Evolutionary conservation across 2,113 vertebrate genomes (phyloP), one percentile per base, ranked within the genome.

Genomic region (Platysternon megacephalum): DNA sequence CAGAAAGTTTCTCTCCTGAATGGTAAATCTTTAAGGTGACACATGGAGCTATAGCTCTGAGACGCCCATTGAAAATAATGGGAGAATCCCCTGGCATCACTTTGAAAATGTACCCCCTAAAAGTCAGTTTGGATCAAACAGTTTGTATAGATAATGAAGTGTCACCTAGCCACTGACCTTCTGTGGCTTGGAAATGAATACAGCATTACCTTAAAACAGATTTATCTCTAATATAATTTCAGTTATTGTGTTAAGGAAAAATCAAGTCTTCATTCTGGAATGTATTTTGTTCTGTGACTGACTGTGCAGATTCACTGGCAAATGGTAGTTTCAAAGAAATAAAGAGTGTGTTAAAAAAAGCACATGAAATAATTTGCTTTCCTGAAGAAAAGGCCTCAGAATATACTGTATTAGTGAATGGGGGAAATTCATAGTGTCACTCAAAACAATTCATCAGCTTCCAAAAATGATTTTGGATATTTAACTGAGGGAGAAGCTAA

Each of bases 161-260:
- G 51, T 55, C 53, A 4, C 29, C 28, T 48, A 0, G 3, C 12
- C 1, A 44, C 0, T n/a, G 13, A 22, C 65, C 35, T 72, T 51
- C 39, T 24, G 39, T 12, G 6, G 24, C 26, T 78, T 0, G 2
- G 39, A 51, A n/a, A 79, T 44, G 51, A 21, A 22, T 3, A 6
- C 0, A 58, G 76, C 14, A 12, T 28, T 51, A 10, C 2, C 72
- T 68, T 29, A 72, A n/a, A 44, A 48, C 0, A 0, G 21, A 5
- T 53, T 56, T 78, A 22, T 81, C 74, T 78, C 24, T 12, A 52
- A 46, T 2, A 7, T 12, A 29, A 35, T 44, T 22, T 4, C 12
- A 49, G 11, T 39, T n/a, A 42, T 3, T 29, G 24, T 48, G 52
- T 11, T 10, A 72, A 13, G 83, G 29, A 68, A 1, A 42, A 53